These are phyloP conservation scores for Caenorhabditis zanzibari DNA, from an alignment of 2,888 invertebrate genomes.

Conservation along the genomic window DNA sequence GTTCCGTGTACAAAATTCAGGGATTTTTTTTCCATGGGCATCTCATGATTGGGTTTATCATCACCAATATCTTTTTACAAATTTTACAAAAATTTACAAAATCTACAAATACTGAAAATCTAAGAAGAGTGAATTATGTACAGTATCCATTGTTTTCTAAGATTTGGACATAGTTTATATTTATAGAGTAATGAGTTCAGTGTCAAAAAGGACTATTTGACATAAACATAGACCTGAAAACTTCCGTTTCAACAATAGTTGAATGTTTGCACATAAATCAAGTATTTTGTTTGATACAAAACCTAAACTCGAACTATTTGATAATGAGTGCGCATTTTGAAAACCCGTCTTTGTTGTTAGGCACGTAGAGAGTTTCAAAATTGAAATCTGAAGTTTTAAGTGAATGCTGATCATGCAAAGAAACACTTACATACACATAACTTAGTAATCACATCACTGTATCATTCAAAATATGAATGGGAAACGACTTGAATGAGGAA, in stretches of 20 bases:
- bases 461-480: conserved; percentile 3
- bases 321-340: not conserved
- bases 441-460: not conserved
- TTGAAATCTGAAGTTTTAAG: not conserved
- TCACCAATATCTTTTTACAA: not conserved
- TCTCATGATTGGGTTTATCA: not conserved
- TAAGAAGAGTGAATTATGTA: not conserved
- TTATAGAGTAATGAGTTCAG: conserved; percentile 20
- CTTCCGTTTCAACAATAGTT: not conserved
- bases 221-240: conserved; percentile 2
- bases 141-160: not conserved
- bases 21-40: conserved; percentile 4
- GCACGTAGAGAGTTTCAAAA: not conserved
- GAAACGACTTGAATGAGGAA: conserved; percentile 7
- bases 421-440: not conserved
- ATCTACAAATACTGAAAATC: too few species aligned
- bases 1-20: conserved; percentile 19
- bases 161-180: not conserved
- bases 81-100: too few species aligned
- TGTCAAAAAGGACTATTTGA: not conserved
- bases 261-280: not conserved
- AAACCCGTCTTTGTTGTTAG: not conserved
- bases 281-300: not conserved
- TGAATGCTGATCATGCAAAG: too few species aligned
- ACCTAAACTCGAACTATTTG: too few species aligned